A percentile compares a stretch with the other conserved stretches of the same genome.
Conservation (phyloP, 2,888 invertebrate species). For the Nowickia ferox region DNA sequence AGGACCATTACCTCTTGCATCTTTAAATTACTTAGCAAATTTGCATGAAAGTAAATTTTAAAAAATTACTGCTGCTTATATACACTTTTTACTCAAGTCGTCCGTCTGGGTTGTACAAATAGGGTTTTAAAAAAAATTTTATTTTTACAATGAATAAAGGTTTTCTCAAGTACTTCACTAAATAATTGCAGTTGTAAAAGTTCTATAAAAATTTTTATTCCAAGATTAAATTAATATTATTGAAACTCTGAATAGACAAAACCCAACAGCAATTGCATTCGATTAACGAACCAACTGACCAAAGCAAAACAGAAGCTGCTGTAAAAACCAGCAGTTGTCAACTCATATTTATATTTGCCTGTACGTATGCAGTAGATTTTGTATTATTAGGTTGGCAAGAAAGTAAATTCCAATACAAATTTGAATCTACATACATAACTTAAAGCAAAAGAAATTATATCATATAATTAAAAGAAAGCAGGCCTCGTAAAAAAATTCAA, state of each 20-base stretch:
- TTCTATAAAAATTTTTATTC: slow-evolving; percentile 3
- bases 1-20: too few relatives aligned
- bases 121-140: too few relatives aligned
- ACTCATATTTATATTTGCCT: slow-evolving; percentile 53
- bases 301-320: slow-evolving; percentile 69
- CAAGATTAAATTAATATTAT: slow-evolving; percentile 37
- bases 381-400: neutral
- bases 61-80: too few relatives aligned
- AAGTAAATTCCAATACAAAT: neutral
- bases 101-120: too few relatives aligned
- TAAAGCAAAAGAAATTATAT: too few relatives aligned
- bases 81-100: too few relatives aligned
- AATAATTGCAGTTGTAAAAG: neutral
- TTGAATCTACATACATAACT: neutral
- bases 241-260: slow-evolving; percentile 28
- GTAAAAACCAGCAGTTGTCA: slow-evolving; percentile 67
- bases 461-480: too few relatives aligned
- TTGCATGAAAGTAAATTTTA: too few relatives aligned
- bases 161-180: too few relatives aligned
- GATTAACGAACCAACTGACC: slow-evolving; percentile 13
- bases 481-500: too few relatives aligned
- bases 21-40: too few relatives aligned
- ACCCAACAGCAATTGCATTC: slow-evolving; percentile 20
- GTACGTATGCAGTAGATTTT: slow-evolving; percentile 9
- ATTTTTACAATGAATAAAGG: too few relatives aligned